Conservation (phyloP, 2,113 vertebrate species). For the Chroicocephalus ridibundus region DNA sequence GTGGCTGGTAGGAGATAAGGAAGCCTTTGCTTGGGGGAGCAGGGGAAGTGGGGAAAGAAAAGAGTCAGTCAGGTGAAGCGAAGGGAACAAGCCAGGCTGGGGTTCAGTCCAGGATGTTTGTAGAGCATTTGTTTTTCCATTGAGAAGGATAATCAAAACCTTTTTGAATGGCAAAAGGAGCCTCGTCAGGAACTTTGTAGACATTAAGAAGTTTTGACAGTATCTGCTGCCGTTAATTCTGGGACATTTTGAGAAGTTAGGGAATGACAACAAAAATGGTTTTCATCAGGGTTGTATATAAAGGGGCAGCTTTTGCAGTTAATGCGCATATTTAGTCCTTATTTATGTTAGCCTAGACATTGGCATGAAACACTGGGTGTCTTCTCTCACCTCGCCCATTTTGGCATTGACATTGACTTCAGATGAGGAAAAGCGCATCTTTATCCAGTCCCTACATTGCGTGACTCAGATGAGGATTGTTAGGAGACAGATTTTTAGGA, state of each 20-base stretch:
- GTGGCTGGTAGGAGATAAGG: neutral
- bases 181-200: neutral
- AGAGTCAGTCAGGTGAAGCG: neutral
- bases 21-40: neutral
- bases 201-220: neutral
- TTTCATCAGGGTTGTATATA: neutral
- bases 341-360: neutral
- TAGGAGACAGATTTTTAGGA: neutral
- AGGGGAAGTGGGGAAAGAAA: too few relatives aligned
- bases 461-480: neutral
- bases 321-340: neutral
- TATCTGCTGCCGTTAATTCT: neutral
- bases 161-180: neutral
- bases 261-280: neutral
- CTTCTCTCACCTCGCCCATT: neutral
- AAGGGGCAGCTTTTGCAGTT: neutral
- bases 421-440: accelerated
- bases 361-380: neutral
- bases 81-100: neutral
- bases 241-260: neutral
- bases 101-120: neutral
- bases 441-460: neutral
- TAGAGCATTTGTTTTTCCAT: neutral
- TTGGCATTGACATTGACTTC: neutral
- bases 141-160: neutral